phyloP scores from a whole-genome alignment of 2,888 invertebrate species.

The Leucozona laternaria region DNA sequence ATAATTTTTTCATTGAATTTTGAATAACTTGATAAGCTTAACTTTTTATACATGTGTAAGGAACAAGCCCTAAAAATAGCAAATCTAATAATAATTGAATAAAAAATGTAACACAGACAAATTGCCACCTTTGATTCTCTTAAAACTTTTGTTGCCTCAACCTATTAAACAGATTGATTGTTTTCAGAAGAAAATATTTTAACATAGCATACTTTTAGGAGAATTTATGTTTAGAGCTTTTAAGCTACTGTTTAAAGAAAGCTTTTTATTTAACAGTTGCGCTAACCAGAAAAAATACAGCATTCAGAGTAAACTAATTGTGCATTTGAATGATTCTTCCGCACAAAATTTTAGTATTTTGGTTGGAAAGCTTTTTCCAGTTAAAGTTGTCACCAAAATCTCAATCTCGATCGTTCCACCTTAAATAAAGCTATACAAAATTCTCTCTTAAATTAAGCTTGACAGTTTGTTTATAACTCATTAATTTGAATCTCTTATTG shows the following conservation, averaged over 20 bases:
- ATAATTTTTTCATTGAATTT: too few species aligned
- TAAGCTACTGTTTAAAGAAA: slow-evolving; percentile 31
- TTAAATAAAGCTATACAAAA: slow-evolving; percentile 27
- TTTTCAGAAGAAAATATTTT: not conserved
- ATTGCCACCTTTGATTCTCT: not conserved
- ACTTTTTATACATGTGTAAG: too few species aligned
- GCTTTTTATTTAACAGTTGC: slow-evolving; percentile 12
- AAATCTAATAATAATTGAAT: too few species aligned
- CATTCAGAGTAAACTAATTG: too few species aligned
- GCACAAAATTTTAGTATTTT: not conserved
- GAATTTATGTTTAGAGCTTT: not conserved
- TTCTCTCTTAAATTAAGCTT: slow-evolving; percentile 50
- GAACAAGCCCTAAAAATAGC: too few species aligned
- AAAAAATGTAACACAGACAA: not conserved
- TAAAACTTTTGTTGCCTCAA: not conserved
- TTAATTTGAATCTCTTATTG: slow-evolving; percentile 3
- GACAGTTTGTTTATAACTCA: slow-evolving; percentile 36
- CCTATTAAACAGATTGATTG: not conserved
- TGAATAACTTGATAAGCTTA: too few species aligned
- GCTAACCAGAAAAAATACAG: not conserved
- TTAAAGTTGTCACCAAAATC: not conserved
- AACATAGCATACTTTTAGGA: slow-evolving; percentile 51
- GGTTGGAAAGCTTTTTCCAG: slow-evolving; percentile 1
- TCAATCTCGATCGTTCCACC: slow-evolving; percentile 15
- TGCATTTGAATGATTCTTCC: not conserved